Conservation (phyloP, 2,888 invertebrate genomes). For the Nesidiocoris tenuis region DNA sequence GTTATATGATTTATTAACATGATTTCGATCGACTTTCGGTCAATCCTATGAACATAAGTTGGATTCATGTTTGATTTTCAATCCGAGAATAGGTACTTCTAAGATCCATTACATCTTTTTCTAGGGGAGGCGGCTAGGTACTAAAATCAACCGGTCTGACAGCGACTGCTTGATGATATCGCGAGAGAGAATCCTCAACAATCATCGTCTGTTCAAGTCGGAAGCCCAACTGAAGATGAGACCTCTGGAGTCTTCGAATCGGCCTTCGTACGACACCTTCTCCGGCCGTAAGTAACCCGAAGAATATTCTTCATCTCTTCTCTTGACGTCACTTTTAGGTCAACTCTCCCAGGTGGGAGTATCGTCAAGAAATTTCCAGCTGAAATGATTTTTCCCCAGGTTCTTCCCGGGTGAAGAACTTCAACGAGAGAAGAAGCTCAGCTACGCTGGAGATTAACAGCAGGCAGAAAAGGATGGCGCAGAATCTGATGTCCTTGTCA, state of each 20-base stretch:
- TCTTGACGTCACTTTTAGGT: too few relatives aligned
- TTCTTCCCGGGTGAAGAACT: slow-evolving; percentile 27
- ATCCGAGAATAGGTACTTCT: too few relatives aligned
- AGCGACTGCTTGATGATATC: slow-evolving; percentile 46
- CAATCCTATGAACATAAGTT: too few relatives aligned
- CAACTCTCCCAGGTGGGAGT: too few relatives aligned
- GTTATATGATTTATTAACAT: too few relatives aligned
- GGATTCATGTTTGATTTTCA: too few relatives aligned
- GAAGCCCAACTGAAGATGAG: slow-evolving; percentile 34
- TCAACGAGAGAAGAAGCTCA: slow-evolving; percentile 19
- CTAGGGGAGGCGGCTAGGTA: slow-evolving; percentile 8
- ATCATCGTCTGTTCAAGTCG: slow-evolving; percentile 34
- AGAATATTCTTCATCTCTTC: neutral
- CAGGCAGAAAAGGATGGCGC: slow-evolving; percentile 12
- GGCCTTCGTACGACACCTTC: slow-evolving; percentile 19
- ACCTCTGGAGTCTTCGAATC: neutral
- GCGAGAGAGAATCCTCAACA: slow-evolving; percentile 37
- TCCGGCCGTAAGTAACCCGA: slow-evolving; percentile 21
- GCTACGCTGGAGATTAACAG: slow-evolving; percentile 18
- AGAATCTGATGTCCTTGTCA: slow-evolving; percentile 15
- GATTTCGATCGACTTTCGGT: too few relatives aligned
- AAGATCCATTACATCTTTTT: too few relatives aligned
- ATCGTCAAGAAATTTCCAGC: too few relatives aligned
- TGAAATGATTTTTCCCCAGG: too few relatives aligned
- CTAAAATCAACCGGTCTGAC: slow-evolving; percentile 45